A percentile compares a stretch with the other conserved stretches of the same genome.
These are phyloP conservation scores for Brachionus koreanus DNA, from an alignment of 1,140 invertebrate species.

Conservation along the genomic window DNA sequence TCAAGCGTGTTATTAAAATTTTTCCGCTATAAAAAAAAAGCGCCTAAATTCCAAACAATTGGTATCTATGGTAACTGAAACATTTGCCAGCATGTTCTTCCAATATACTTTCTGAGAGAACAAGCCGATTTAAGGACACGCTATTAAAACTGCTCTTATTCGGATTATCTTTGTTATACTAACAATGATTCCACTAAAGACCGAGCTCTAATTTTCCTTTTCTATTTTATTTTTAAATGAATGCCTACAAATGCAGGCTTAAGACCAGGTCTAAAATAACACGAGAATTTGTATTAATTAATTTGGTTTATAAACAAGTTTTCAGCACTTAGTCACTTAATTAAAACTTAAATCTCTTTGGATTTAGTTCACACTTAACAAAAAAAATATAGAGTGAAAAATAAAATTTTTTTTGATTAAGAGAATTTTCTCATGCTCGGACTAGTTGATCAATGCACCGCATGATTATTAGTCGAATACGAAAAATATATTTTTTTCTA, in stretches of 20 bases:
- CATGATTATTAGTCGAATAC: background rate
- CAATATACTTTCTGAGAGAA: background rate
- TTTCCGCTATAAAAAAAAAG: background rate
- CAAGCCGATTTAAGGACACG: background rate
- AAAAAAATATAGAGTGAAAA: background rate
- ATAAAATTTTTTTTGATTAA: background rate
- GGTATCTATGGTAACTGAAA: background rate
- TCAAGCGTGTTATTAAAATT: background rate
- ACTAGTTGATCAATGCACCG: background rate
- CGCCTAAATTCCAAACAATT: background rate
- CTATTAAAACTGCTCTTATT: background rate
- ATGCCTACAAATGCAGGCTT: background rate
- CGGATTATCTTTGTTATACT: background rate
- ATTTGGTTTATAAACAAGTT: background rate
- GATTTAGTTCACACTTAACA: background rate
- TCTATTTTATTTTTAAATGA: background rate
- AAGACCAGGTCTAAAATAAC: background rate
- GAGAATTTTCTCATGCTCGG: background rate
- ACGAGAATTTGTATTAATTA: background rate
- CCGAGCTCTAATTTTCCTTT: background rate
- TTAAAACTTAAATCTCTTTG: conserved; percentile 2
- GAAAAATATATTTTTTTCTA: background rate
- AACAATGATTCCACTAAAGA: background rate
- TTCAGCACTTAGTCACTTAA: conserved; percentile 1
- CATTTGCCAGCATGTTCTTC: background rate